These are phyloP conservation scores for Cerastis leucographa DNA, from an alignment of 2,888 invertebrate genomes.

Conservation along the genomic window DNA sequence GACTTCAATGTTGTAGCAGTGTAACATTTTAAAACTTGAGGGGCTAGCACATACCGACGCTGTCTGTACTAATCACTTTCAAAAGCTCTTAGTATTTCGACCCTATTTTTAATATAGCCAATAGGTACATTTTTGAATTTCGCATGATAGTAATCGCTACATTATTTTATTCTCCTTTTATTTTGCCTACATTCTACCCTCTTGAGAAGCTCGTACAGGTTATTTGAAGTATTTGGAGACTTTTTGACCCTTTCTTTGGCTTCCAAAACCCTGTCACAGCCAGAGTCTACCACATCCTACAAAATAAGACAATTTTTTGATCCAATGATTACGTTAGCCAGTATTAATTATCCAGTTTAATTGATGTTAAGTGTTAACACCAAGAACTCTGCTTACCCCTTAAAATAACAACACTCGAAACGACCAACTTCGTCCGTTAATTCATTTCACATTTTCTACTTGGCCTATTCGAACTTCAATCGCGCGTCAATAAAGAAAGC, in stretches of 20 bases:
- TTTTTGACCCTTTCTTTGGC: not conserved
- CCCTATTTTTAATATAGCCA: too few relatives aligned
- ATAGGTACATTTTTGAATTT: too few relatives aligned
- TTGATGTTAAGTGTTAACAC: not conserved
- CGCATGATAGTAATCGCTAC: too few relatives aligned
- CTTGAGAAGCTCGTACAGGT: not conserved
- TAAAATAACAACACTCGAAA: constrained; percentile 26
- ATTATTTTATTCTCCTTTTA: not conserved
- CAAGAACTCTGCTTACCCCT: not conserved
- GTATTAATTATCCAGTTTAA: not conserved
- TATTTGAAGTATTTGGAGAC: not conserved
- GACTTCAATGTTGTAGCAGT: too few relatives aligned
- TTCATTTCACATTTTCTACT: constrained; percentile 60
- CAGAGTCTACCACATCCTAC: not conserved
- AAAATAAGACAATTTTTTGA: not conserved
- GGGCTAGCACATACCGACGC: too few relatives aligned
- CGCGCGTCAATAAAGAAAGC: constrained; percentile 52
- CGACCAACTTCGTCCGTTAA: constrained; percentile 26
- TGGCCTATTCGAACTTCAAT: constrained; percentile 54
- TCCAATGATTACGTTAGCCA: not conserved
- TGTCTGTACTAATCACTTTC: too few relatives aligned
- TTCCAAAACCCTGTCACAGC: not conserved
- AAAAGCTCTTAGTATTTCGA: too few relatives aligned
- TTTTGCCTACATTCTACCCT: not conserved
- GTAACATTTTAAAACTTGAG: too few relatives aligned